Base-by-base conservation (phyloP, 2,113 vertebrate species). In the Gavia stellata region DNA sequence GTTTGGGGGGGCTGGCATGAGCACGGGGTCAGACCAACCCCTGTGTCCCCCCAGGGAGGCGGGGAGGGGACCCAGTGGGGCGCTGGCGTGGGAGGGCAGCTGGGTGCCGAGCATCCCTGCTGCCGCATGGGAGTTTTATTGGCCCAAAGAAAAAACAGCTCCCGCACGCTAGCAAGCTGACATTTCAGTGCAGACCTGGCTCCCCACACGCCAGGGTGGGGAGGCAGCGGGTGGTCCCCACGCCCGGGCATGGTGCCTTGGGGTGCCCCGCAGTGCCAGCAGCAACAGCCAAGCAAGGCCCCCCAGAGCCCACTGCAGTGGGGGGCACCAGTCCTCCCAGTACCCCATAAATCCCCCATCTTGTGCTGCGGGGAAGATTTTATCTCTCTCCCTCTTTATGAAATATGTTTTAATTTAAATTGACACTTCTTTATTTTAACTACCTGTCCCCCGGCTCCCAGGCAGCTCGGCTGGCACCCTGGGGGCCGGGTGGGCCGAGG, bases 331-430 rank as follows among this genome's bases (percentile, higher is more conserved):
- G 21, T 87, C 59, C 25, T 84, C 55, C 52, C 74, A 52, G 33
- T 36, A 77, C 40, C 59, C 62, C n/a, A 53, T 95, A 94, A 96
- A 91, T 91, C 67, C 81, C 26, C 45, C 61, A 31, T 31, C 42
- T 70, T 79, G 40, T 45, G 63, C 92, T 84, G 47, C 36, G 0
- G 55, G 74, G 53, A 90, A 87, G n/a, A 34, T 66, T 94, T 90
- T 92, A 38, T 95, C n/a, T 70, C 38, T 79, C 84, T 89, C 19
- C 44, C 56, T 38, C 12, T 75, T 89, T 86, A 81, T 73, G 74
- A 90, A 94, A 61, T 18, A n/a, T 4, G 0, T 42, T 97, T 96
- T 84, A 91, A 95, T 96, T 96, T 94, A 88, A 94, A 78, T 58
- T 78, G 96, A 61, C 50, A 66, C 91, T 97, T 95, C 77, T 92